phyloP scores from a whole-genome alignment of 2,888 invertebrate genomes.

The Cheilosia urbana region DNA sequence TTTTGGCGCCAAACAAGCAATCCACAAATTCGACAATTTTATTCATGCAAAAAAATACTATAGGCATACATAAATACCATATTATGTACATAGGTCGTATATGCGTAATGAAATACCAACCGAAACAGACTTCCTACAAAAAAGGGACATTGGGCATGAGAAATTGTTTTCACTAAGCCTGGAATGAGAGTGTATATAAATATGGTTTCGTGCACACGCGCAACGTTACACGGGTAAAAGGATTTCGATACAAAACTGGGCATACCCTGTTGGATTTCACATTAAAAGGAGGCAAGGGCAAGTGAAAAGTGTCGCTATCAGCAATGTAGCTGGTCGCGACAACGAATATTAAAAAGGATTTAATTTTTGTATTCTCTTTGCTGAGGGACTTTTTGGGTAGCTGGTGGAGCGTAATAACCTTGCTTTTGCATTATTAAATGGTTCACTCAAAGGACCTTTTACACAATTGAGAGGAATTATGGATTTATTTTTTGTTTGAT shows the following conservation, averaged over 20 bases:
- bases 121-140: slow-evolving; percentile 31
- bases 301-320: slow-evolving; percentile 6
- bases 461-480: background rate
- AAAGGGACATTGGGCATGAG: slow-evolving; percentile 57
- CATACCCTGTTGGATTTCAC: slow-evolving; percentile 8
- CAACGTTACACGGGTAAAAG: slow-evolving; percentile 1
- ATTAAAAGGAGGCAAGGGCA: slow-evolving; percentile 7
- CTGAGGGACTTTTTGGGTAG: background rate
- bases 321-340: slow-evolving; percentile 2
- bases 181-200: slow-evolving; percentile 29
- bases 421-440: slow-evolving; percentile 8
- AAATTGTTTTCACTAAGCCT: slow-evolving; percentile 67
- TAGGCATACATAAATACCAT: too few relatives aligned
- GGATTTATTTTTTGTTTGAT: background rate
- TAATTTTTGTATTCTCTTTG: slow-evolving; percentile 38
- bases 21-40: slow-evolving; percentile 49
- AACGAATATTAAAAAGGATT: slow-evolving; percentile 33
- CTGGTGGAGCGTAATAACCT: background rate
- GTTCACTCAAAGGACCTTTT: slow-evolving; percentile 2
- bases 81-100: too few relatives aligned
- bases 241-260: slow-evolving; percentile 39
- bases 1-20: slow-evolving; percentile 64
- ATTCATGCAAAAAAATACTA: slow-evolving; percentile 33
- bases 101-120: slow-evolving; percentile 36
- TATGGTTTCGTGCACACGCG: background rate